A percentile compares a stretch with the other conserved stretches of the same genome.
Evolutionary conservation across 2,797 vertebrate species (phyloP).

Genomic region (Manis crassicaudata): DNA sequence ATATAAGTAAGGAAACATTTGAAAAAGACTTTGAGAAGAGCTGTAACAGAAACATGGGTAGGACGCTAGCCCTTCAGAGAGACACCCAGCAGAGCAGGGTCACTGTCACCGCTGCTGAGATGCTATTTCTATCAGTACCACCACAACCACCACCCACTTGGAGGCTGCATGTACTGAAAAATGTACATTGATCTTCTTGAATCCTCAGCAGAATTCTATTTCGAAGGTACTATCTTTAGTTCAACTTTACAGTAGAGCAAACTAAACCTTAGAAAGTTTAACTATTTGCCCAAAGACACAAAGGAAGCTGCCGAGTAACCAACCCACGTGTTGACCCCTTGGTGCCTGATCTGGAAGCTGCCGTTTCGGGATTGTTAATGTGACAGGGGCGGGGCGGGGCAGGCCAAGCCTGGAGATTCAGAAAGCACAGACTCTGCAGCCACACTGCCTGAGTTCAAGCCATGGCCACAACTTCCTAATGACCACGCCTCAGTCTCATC

Average conservation of each 20-base stretch:
- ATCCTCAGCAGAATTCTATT: neutral
- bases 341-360: neutral
- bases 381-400: neutral
- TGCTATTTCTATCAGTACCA: fast-evolving
- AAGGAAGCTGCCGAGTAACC: neutral
- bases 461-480: neutral
- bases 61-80: neutral
- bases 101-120: no score
- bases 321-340: neutral
- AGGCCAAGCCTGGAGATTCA: neutral
- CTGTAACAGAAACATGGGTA: neutral
- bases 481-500: neutral
- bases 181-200: neutral
- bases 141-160: neutral
- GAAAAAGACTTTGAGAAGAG: neutral
- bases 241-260: neutral
- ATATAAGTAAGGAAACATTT: neutral
- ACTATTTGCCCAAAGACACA: neutral
- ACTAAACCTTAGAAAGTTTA: neutral
- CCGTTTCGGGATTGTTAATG: neutral
- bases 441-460: neutral
- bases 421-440: no score
- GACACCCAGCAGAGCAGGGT: neutral
- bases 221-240: neutral
- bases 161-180: no score